Conservation (phyloP, 1,140 invertebrate species). For the Telenomus remus region DNA sequence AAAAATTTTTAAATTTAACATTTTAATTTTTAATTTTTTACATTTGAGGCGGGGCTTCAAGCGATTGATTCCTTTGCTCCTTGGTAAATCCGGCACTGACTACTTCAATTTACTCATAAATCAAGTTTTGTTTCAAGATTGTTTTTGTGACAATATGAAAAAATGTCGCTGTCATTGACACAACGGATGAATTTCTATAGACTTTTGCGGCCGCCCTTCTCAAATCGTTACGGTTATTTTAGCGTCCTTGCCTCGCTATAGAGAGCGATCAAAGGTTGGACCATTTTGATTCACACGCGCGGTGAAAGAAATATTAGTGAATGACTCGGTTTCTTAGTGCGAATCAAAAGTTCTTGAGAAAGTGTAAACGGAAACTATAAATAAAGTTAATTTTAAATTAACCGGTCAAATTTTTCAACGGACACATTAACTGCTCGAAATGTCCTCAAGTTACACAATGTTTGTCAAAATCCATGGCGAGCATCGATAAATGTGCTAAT, state of each 20-base stretch:
- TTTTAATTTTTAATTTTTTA: too few species aligned
- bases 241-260: conserved; percentile 90
- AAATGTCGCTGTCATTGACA: conserved; percentile 89
- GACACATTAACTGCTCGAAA: too few species aligned
- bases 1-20: too few species aligned
- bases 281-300: background rate
- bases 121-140: background rate
- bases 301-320: conserved; percentile 10
- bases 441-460: too few species aligned
- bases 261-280: conserved; percentile 89
- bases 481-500: background rate
- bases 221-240: conserved; percentile 82
- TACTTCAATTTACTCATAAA: too few species aligned
- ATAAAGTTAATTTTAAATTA: too few species aligned
- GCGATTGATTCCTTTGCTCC: too few species aligned
- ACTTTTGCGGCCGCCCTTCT: conserved; percentile 81
- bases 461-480: too few species aligned
- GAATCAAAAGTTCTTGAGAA: background rate
- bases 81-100: too few species aligned
- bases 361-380: too few species aligned
- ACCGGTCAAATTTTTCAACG: too few species aligned
- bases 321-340: background rate
- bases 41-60: too few species aligned
- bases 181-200: conserved; percentile 77
- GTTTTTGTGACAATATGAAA: conserved; percentile 60